Evolutionary conservation across 2,113 vertebrate genomes (phyloP).

Genomic region (Serinus canaria): DNA sequence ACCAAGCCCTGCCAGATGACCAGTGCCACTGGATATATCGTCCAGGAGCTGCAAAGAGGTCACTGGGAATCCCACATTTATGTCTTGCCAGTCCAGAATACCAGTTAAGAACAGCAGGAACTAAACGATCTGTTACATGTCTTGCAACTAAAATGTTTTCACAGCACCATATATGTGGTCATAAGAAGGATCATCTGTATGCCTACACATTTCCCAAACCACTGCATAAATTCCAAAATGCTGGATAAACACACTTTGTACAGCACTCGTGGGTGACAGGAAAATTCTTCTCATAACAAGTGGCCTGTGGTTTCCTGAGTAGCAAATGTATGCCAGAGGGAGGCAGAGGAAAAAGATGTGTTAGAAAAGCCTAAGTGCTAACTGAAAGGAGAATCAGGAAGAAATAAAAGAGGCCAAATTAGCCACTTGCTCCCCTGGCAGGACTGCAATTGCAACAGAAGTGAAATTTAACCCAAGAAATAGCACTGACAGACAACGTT

Average conservation of each 20-base stretch:
- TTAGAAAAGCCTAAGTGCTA: not conserved
- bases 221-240: not conserved
- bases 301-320: not conserved
- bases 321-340: not conserved
- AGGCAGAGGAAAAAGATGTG: not conserved
- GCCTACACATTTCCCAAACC: not conserved
- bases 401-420: not conserved
- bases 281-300: not conserved
- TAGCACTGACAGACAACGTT: not conserved
- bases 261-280: not conserved
- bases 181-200: not conserved
- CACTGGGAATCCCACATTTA: not conserved
- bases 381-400: not conserved
- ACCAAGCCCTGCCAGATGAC: not conserved
- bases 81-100: not conserved
- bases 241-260: not conserved
- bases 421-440: not conserved
- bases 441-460: not conserved
- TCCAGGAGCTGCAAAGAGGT: not conserved
- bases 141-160: not conserved
- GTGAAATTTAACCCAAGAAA: not conserved
- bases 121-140: not conserved
- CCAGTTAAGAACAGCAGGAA: not conserved
- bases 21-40: too few relatives aligned
- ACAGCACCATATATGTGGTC: accelerated